Conservation (phyloP, 37 sponge, comb jelly and placozoan species). For the Agelas oroides region DNA sequence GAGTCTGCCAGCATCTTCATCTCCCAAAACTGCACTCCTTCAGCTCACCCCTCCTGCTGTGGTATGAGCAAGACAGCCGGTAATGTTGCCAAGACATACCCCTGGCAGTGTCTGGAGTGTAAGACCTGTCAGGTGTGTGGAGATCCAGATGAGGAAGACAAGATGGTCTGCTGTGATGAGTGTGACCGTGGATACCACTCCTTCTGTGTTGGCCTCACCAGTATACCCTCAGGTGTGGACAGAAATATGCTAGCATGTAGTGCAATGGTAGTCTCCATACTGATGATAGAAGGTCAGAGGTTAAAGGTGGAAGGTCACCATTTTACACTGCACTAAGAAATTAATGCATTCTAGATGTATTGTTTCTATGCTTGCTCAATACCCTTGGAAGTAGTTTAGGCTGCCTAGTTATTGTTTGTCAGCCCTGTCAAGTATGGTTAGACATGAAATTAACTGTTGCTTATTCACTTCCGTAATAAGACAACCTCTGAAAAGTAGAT, state of each 20-base stretch:
- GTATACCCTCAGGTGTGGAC: constrained; percentile 76
- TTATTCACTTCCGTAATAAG: too few relatives aligned
- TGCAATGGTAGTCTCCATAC: constrained; percentile 1
- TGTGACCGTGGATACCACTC: constrained; percentile 98
- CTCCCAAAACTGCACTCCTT: not conserved
- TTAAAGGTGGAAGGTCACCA: not conserved
- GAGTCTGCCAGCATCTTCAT: too few relatives aligned
- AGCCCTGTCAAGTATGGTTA: too few relatives aligned
- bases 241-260: too few relatives aligned
- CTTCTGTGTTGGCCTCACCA: constrained; percentile 80
- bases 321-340: not conserved
- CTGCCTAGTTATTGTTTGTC: too few relatives aligned
- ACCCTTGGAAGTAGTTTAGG: too few relatives aligned
- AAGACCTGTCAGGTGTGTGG: constrained; percentile 84
- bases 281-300: not conserved
- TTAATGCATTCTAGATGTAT: not conserved
- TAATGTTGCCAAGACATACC: constrained; percentile 49
- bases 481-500: too few relatives aligned
- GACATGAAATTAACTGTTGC: too few relatives aligned
- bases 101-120: constrained; percentile 93
- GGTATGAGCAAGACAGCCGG: constrained; percentile 43
- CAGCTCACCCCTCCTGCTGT: constrained; percentile 79
- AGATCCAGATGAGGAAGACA: constrained; percentile 74
- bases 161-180: constrained; percentile 92
- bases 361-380: too few relatives aligned